Evolutionary conservation across 2,888 invertebrate species (phyloP).

Genomic region (Phortica magna): DNA sequence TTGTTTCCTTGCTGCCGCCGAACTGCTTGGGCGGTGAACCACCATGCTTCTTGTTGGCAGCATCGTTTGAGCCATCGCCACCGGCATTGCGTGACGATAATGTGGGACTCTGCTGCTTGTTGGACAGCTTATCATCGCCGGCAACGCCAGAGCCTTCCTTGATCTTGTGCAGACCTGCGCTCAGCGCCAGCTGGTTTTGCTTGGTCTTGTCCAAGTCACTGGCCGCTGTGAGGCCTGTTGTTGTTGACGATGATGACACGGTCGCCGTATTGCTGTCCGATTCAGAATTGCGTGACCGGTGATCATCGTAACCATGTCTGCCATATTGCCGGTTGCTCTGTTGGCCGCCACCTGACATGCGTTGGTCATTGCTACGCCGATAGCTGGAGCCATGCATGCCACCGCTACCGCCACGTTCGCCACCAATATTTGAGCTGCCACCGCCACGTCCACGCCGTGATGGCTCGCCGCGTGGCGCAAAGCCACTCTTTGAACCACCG

Average conservation of each 20-base stretch:
- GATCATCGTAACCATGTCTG: constrained; percentile 66
- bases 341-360: constrained; percentile 8
- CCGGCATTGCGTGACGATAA: constrained; percentile 62
- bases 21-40: constrained; percentile 61
- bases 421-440: constrained; percentile 53
- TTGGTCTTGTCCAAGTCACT: constrained; percentile 83
- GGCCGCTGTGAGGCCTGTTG: constrained; percentile 24
- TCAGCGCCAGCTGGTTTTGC: constrained; percentile 83
- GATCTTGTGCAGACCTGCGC: constrained; percentile 81
- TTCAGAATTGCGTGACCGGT: constrained; percentile 70
- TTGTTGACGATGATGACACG: not conserved
- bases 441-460: constrained; percentile 90
- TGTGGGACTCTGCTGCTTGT: constrained; percentile 62
- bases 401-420: constrained; percentile 77
- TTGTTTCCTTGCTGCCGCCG: constrained; percentile 43
- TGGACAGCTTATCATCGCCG: constrained; percentile 51
- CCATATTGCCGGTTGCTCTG: constrained; percentile 25
- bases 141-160: constrained; percentile 56
- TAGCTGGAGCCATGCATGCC: constrained; percentile 71
- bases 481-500: constrained; percentile 80
- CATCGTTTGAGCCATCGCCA: constrained; percentile 40
- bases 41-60: constrained; percentile 57
- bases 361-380: constrained; percentile 75
- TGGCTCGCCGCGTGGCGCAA: constrained; percentile 93
- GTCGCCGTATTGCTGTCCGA: constrained; percentile 59